These are phyloP conservation scores for Dunckerocampus dactyliophorus DNA, from an alignment of 2,113 vertebrate genomes.

Conservation along the genomic window DNA sequence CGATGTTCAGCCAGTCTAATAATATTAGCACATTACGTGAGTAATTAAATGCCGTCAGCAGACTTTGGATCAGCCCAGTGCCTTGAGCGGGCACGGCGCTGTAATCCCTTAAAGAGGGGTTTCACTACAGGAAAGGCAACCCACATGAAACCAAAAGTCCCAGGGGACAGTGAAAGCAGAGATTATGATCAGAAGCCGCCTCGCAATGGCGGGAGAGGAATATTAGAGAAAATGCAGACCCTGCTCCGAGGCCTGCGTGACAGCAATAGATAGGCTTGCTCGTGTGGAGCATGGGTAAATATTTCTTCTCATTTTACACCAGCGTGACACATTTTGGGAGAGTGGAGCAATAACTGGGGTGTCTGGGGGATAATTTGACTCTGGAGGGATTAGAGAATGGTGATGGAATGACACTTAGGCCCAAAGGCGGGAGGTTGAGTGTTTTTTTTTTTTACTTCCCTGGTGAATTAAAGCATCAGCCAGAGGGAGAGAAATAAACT, in stretches of 20 bases:
- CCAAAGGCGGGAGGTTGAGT: slow-evolving; percentile 12
- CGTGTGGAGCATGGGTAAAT: slow-evolving; percentile 11
- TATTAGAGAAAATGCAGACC: neutral
- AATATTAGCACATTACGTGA: slow-evolving; percentile 57
- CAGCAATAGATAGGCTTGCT: neutral
- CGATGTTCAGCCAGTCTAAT: slow-evolving; percentile 41
- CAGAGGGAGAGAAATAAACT: slow-evolving; percentile 30
- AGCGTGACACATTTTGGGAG: slow-evolving; percentile 25
- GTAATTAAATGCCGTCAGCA: slow-evolving; percentile 60
- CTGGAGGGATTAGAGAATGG: slow-evolving; percentile 30
- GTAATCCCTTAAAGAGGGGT: slow-evolving; percentile 55
- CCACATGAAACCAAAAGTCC: slow-evolving; percentile 45
- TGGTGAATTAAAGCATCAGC: slow-evolving; percentile 35
- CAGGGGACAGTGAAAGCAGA: slow-evolving; percentile 47
- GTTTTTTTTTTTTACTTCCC: slow-evolving; percentile 3
- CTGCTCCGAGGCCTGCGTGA: neutral
- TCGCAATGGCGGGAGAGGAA: slow-evolving; percentile 17
- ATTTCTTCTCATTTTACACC: slow-evolving; percentile 15
- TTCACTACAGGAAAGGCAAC: slow-evolving; percentile 57
- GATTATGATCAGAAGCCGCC: slow-evolving; percentile 54
- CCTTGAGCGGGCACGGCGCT: slow-evolving; percentile 41
- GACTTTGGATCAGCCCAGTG: slow-evolving; percentile 57
- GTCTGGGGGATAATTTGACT: slow-evolving; percentile 37
- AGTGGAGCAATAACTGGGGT: slow-evolving; percentile 4
- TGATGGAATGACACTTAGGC: slow-evolving; percentile 46